Conservation (phyloP, 2,888 invertebrate genomes). For the Patella depressa region DNA sequence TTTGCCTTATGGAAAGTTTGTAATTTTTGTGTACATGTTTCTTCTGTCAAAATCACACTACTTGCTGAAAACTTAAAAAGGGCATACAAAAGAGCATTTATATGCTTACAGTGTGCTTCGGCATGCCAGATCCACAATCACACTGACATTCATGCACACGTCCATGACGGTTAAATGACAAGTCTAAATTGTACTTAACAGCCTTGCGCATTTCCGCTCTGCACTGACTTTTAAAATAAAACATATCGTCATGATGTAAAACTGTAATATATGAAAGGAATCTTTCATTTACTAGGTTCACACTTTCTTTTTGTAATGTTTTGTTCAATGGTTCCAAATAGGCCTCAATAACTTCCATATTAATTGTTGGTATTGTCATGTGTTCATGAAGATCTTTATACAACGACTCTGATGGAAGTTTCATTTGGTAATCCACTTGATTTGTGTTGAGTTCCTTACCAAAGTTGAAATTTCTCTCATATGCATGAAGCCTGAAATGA, state of each 20-base stretch:
- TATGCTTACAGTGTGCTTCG: neutral
- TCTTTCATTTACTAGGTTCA: neutral
- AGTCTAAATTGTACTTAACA: neutral
- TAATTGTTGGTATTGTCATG: neutral
- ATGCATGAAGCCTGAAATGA: conserved; percentile 42
- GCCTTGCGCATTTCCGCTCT: neutral
- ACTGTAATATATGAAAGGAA: neutral
- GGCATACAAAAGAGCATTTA: neutral
- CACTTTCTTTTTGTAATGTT: neutral
- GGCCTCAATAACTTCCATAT: neutral
- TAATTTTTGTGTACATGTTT: neutral
- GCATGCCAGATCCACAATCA: neutral
- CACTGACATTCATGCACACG: neutral
- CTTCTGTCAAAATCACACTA: neutral
- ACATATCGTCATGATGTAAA: too few species aligned
- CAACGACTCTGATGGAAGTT: neutral
- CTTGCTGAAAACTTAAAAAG: neutral
- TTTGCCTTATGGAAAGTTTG: neutral
- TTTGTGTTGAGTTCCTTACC: conserved; percentile 19
- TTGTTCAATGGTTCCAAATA: neutral
- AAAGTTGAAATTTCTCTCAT: too few species aligned
- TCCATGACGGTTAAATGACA: neutral
- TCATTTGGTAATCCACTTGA: conserved; percentile 27
- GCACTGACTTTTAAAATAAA: neutral
- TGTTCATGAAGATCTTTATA: neutral